A percentile compares a stretch with the other conserved stretches of the same genome.
Conservation (phyloP, 2,888 invertebrate species). For the Dasysyrphus albostriatus region DNA sequence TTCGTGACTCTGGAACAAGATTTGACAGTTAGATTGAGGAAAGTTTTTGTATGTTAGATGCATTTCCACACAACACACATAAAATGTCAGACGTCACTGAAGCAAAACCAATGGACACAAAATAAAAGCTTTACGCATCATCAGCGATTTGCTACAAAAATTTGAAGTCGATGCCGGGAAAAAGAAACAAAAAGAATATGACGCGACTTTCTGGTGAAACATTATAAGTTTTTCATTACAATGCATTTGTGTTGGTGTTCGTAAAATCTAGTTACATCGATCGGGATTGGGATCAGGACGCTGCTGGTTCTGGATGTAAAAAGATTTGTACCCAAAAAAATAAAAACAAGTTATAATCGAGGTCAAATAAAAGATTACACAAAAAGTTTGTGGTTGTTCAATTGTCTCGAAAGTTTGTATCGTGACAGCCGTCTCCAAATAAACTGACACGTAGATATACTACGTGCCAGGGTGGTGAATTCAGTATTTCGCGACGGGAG, state of each 20-base stretch:
- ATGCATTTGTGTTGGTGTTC: too few species aligned
- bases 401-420: conserved; percentile 4
- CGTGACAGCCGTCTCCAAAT: background rate
- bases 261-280: background rate
- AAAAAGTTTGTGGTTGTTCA: background rate
- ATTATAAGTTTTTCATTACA: conserved; percentile 4
- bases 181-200: conserved; percentile 1
- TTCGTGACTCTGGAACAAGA: conserved; percentile 22
- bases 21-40: conserved; percentile 42
- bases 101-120: conserved; percentile 73
- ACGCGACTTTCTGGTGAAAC: conserved; percentile 7
- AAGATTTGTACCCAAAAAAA: background rate
- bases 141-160: conserved; percentile 67
- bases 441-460: background rate
- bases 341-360: background rate
- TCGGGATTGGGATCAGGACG: too few species aligned
- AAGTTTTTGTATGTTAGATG: conserved; percentile 52
- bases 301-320: background rate
- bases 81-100: conserved; percentile 59
- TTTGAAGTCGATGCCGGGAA: background rate
- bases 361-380: background rate
- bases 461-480: background rate
- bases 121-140: conserved; percentile 74
- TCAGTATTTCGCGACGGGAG: background rate
- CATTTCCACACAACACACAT: conserved; percentile 22